Base-by-base conservation (phyloP, 2,888 invertebrate species). In the Erebia palarica region DNA sequence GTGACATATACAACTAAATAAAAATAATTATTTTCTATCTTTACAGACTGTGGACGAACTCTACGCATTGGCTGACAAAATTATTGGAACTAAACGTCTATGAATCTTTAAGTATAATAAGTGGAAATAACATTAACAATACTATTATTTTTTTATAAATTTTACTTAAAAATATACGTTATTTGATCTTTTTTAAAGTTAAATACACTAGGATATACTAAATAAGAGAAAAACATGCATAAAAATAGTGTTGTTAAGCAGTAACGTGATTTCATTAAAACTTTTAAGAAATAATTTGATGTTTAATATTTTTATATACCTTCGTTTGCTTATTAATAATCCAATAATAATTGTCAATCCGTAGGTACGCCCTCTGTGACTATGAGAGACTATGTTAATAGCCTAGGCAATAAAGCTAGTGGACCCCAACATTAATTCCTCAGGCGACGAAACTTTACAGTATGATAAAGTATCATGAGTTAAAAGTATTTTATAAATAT, bases 11-110 rank as follows among this genome's bases (percentile, higher is more conserved):
- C 13, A 58, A 58, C 11, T 58, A 58, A 58, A 7, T 27, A 14
- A 57, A 21, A 21, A 21, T 49, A 63, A 18, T 63, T 21, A 63
- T n/a, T 11, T 53, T 44, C 5, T 72, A 78, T 82, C 78, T 77
- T 94, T 94, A 64, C 93, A 96, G 96, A 95, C 94, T 3, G 96
- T 96, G 65, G 95, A 96, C 78, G 95, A 96, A 80, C 90, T 96
- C 78, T 96, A 96, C 82, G 86, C 90, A 13, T 86, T 95, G 77
- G 96, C 96, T 4, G 95, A 96, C 82, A 94, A 95, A 83, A 95
- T 96, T 61, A 94, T 95, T 69, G 95, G 93, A 78, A 86, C 84
- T 2, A 92, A 92, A 82, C 90, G 91, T 74, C 74, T 89, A 53
- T 89, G 82, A 82, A 67, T 9, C 21, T 60, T 53, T 65, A 57